These are phyloP conservation scores for Neotoma lepida DNA, from an alignment of 2,113 vertebrate species.

Conservation along the genomic window DNA sequence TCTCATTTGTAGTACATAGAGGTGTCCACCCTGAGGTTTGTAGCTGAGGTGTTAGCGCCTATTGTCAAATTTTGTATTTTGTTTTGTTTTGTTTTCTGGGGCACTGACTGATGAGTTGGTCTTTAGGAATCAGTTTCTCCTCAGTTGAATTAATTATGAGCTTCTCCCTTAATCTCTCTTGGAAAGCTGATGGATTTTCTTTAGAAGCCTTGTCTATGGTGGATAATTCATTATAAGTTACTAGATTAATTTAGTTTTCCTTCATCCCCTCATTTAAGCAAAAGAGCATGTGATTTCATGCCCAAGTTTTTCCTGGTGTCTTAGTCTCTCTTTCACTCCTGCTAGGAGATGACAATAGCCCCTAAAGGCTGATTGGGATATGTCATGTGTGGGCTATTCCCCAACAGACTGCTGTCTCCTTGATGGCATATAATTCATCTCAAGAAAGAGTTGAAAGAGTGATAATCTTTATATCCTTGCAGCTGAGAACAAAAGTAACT, in stretches of 20 bases:
- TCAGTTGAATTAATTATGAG: background rate
- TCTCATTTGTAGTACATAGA: background rate
- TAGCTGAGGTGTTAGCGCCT: background rate
- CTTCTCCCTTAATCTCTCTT: background rate
- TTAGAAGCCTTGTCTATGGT: background rate
- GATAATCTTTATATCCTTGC: background rate
- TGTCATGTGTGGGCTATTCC: background rate
- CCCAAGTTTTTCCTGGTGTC: background rate
- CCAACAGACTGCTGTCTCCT: background rate
- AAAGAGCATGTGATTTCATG: background rate
- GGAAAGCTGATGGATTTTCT: background rate
- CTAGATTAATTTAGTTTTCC: background rate
- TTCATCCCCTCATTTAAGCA: background rate
- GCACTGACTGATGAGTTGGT: background rate
- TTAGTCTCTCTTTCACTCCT: background rate
- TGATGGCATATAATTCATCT: background rate
- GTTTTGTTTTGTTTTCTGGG: background rate
- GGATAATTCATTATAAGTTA: background rate
- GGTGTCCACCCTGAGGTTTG: background rate
- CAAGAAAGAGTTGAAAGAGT: background rate
- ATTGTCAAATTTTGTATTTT: background rate
- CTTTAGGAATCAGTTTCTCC: background rate
- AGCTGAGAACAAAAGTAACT: background rate
- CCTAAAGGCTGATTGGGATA: background rate
- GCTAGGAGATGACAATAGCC: background rate